Base-by-base conservation (phyloP, 2,113 vertebrate genomes). In the Python bivittatus region DNA sequence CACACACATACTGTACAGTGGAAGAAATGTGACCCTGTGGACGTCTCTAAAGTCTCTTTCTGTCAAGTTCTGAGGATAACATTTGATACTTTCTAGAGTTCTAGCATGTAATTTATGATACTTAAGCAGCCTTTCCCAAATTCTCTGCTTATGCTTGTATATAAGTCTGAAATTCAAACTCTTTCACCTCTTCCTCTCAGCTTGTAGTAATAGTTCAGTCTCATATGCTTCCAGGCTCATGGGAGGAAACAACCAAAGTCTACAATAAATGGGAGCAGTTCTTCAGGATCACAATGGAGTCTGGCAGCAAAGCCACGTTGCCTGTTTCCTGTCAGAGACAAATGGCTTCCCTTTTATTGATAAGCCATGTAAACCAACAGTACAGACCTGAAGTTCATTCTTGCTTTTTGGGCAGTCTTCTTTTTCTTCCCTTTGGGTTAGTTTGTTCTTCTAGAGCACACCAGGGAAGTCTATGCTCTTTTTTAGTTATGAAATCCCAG, bases 321-420 rank as follows among this genome's bases (percentile, higher is more conserved):
- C 42, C 29, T 1, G 22, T 87, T 90, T 87, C 53, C 89, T 79
- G n/a, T 48, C 10, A 54, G 60, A 92, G 79, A 90, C n/a, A 68
- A 92, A 93, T 52, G 25, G 60, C 38, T 90, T 90, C 88, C 88
- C 29, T 86, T 93, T 90, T 54, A 25, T 68, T 79, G 27, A 56
- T 58, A 72, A 90, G 17, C 13, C 48, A 90, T 33, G 52, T 42
- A 48, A 89, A 20, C 12, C 42, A 79, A 79, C 72, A 42, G 42
- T 79, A 42, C 42, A 79, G 33, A 79, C 7, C 33, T 52, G 9
- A 6, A 25, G 27, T 57, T 56, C 17, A n/a, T 58, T 57, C 38
- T 64, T 84, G n/a, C 9, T 57, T 38, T 54, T 86, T 38, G 42
- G 52, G 53, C 27, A 52, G 57, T 6, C 25, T 68, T 53, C n/a